Percentiles rank a stretch among this genome's conserved stretches.
These are phyloP conservation scores for Planiliza haematocheilus DNA, from an alignment of 2,113 vertebrate genomes.

Conservation along the genomic window DNA sequence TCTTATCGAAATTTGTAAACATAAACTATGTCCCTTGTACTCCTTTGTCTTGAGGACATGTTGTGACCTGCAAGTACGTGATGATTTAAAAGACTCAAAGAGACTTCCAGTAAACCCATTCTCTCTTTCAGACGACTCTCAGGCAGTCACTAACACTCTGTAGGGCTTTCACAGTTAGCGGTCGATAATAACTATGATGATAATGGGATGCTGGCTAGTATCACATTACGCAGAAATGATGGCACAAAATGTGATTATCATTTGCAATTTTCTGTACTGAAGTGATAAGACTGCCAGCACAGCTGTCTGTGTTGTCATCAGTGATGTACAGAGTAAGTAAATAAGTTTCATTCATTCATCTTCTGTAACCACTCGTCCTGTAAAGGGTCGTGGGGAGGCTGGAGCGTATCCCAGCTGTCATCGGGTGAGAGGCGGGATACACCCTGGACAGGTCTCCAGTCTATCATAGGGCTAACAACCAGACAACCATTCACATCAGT, in stretches of 20 bases:
- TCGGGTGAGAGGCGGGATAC: no score
- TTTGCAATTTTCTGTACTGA: slow-evolving; percentile 31
- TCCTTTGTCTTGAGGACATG: slow-evolving; percentile 13
- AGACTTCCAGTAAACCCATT: slow-evolving; percentile 22
- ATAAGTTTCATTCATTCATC: no score
- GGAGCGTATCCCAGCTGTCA: no score
- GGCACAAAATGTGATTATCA: slow-evolving; percentile 60
- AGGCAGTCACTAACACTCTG: slow-evolving; percentile 35
- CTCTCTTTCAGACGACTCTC: slow-evolving; percentile 8
- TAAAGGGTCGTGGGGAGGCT: no score
- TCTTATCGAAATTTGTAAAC: slow-evolving; percentile 19
- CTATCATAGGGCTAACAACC: no score
- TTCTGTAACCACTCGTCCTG: no score
- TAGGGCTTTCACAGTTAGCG: slow-evolving; percentile 55
- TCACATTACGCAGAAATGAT: slow-evolving; percentile 64
- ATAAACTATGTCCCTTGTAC: background rate
- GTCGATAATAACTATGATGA: slow-evolving; percentile 65
- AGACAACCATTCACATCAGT: no score
- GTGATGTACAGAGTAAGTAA: no score
- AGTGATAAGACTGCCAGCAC: slow-evolving; percentile 32
- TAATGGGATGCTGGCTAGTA: slow-evolving; percentile 64
- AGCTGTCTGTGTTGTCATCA: slow-evolving; percentile 52
- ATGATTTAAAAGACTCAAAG: slow-evolving; percentile 13
- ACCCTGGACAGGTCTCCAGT: no score
- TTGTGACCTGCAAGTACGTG: slow-evolving; percentile 24